These are phyloP conservation scores for Dromaius novaehollandiae DNA, from an alignment of 2,113 vertebrate genomes.

Conservation along the genomic window DNA sequence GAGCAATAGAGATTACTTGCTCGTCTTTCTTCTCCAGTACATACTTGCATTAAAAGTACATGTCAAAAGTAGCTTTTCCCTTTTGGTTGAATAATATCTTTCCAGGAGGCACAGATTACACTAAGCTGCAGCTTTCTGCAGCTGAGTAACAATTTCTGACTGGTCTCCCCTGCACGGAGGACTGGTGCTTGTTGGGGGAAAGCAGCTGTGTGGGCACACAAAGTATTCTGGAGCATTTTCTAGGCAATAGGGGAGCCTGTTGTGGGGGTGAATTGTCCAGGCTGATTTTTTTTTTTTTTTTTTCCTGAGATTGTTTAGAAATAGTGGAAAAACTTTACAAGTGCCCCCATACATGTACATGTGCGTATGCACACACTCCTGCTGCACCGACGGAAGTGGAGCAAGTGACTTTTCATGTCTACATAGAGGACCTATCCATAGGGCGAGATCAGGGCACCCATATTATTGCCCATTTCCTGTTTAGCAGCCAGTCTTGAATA, in stretches of 20 bases:
- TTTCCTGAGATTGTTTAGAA: neutral
- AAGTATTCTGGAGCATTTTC: neutral
- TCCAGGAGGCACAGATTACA: neutral
- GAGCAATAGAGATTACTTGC: neutral
- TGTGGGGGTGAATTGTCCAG: neutral
- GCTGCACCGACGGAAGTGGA: neutral
- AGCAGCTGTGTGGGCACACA: rapidly evolving
- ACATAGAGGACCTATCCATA: rapidly evolving
- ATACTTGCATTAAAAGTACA: neutral
- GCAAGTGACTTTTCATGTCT: neutral
- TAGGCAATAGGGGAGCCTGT: neutral
- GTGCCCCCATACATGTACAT: rapidly evolving
- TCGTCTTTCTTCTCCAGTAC: neutral
- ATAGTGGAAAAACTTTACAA: neutral
- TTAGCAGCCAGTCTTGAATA: neutral
- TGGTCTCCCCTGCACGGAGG: rapidly evolving
- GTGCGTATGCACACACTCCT: too few species aligned
- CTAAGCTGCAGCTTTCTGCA: neutral
- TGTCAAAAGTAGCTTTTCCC: neutral
- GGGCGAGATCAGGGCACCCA: rapidly evolving
- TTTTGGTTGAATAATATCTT: neutral
- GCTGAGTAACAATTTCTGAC: neutral
- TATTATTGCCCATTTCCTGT: rapidly evolving
- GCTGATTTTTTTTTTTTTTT: neutral
- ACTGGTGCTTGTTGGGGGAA: neutral